Evolutionary conservation across 2,888 invertebrate species (phyloP).

Genomic region (Drosophila infuscata): DNA sequence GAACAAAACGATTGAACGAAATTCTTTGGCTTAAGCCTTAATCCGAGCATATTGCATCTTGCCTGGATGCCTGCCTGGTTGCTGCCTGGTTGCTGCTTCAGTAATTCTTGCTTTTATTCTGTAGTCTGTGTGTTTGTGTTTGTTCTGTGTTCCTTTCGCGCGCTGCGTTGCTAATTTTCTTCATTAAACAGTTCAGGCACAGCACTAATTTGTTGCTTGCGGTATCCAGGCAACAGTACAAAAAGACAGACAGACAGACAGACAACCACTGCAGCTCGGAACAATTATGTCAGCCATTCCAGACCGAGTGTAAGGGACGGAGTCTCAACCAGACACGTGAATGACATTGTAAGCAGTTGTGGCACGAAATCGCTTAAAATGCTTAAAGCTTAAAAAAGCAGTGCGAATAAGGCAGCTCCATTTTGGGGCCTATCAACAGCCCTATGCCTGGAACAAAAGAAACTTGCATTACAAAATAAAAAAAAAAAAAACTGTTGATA

Average conservation of each 20-base stretch:
- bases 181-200: constrained; percentile 70
- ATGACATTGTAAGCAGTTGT: constrained; percentile 37
- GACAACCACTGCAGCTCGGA: constrained; percentile 32
- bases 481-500: too few species aligned
- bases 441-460: not conserved
- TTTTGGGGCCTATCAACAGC: not conserved
- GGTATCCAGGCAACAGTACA: constrained; percentile 37
- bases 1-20: not conserved
- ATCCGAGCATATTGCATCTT: not conserved
- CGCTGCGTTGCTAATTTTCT: constrained; percentile 63
- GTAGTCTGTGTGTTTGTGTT: constrained; percentile 6
- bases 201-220: constrained; percentile 60
- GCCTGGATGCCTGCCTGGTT: not conserved
- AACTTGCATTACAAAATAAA: not conserved
- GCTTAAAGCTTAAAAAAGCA: not conserved
- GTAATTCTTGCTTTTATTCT: not conserved
- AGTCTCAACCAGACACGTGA: constrained; percentile 23
- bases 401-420: not conserved
- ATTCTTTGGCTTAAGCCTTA: not conserved
- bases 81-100: not conserved
- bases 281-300: constrained; percentile 34
- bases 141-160: constrained; percentile 12
- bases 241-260: not conserved
- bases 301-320: not conserved
- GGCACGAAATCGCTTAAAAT: constrained; percentile 7